These are phyloP conservation scores for Drosophila arawakana DNA, from an alignment of 1,140 invertebrate genomes.

Conservation along the genomic window DNA sequence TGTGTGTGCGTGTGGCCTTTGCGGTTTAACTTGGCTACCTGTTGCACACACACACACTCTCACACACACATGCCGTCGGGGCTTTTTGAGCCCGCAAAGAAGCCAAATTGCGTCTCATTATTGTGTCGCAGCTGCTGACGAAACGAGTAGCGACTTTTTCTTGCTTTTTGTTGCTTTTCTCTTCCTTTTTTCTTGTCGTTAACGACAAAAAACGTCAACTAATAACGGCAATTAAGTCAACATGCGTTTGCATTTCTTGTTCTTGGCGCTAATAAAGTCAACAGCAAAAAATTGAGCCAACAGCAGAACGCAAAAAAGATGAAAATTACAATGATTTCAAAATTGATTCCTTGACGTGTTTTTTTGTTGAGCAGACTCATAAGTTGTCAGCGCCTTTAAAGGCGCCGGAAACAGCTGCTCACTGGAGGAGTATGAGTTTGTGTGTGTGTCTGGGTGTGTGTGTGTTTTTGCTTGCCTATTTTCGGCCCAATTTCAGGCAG, in stretches of 20 bases:
- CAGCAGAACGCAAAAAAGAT: conserved; percentile 44
- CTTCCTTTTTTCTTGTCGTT: neutral
- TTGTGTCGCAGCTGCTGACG: conserved; percentile 58
- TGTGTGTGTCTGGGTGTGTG: conserved; percentile 21
- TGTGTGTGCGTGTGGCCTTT: conserved; percentile 66
- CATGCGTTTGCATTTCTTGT: conserved; percentile 64
- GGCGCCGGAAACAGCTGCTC: conserved; percentile 44
- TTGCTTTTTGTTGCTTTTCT: neutral
- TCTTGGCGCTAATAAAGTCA: conserved; percentile 65
- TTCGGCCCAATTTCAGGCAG: conserved; percentile 51
- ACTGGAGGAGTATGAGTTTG: neutral
- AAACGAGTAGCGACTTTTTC: conserved; percentile 16
- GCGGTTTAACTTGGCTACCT: conserved; percentile 71
- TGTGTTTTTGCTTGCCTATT: conserved; percentile 46
- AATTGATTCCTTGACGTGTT: conserved; percentile 43
- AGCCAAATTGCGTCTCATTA: conserved; percentile 63
- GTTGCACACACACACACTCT: conserved; percentile 47
- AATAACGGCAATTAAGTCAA: conserved; percentile 78
- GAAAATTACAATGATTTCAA: conserved; percentile 52
- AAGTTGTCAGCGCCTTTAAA: conserved; percentile 66
- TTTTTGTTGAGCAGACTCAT: conserved; percentile 42
- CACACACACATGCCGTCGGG: conserved; percentile 25
- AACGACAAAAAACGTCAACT: conserved; percentile 42
- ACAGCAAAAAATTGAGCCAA: conserved; percentile 6
- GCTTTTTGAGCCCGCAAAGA: conserved; percentile 30